Conservation (phyloP, 2,797 vertebrate genomes). For the Parotocinclus haroldoi region DNA sequence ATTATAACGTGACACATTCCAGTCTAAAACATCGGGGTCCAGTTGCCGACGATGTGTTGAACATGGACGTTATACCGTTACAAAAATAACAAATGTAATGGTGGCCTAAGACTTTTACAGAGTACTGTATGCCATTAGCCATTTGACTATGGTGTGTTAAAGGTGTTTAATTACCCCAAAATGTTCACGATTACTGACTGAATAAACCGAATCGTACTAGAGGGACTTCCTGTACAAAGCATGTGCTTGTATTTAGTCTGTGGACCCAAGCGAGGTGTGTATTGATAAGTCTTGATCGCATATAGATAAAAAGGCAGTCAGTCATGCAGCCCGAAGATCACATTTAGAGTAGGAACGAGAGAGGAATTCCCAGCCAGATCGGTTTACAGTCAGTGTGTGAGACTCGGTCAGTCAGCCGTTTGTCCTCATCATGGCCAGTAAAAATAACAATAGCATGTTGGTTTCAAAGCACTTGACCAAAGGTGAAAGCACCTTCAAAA, state of each 20-base stretch:
- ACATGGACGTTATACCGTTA: too few species aligned
- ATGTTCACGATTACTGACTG: too few species aligned
- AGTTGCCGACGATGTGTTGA: too few species aligned
- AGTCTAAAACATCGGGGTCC: too few species aligned
- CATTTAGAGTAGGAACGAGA: slow-evolving; percentile 85
- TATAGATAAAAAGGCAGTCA: slow-evolving; percentile 87
- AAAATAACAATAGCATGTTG: slow-evolving; percentile 73
- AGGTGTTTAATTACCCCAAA: too few species aligned
- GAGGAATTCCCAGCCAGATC: slow-evolving; percentile 85
- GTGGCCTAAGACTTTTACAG: too few species aligned
- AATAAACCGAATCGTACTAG: too few species aligned
- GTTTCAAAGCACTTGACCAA: slow-evolving; percentile 68
- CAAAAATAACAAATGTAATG: too few species aligned
- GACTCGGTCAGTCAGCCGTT: slow-evolving; percentile 54
- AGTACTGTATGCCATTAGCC: too few species aligned
- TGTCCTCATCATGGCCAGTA: slow-evolving; percentile 72
- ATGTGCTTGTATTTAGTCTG: slow-evolving; percentile 79
- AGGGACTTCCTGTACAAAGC: slow-evolving; percentile 67
- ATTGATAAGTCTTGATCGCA: slow-evolving; percentile 73
- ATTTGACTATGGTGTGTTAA: too few species aligned
- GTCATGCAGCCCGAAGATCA: slow-evolving; percentile 87
- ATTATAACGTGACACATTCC: too few species aligned
- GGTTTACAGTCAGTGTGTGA: slow-evolving; percentile 71
- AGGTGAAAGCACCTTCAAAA: slow-evolving; percentile 55
- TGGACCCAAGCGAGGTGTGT: slow-evolving; percentile 63